A percentile compares a stretch with the other conserved stretches of the same genome.
Conservation (phyloP, 30 jellyfish, hydroid and myxozoan genomes). For the Aurelia sp. region DNA sequence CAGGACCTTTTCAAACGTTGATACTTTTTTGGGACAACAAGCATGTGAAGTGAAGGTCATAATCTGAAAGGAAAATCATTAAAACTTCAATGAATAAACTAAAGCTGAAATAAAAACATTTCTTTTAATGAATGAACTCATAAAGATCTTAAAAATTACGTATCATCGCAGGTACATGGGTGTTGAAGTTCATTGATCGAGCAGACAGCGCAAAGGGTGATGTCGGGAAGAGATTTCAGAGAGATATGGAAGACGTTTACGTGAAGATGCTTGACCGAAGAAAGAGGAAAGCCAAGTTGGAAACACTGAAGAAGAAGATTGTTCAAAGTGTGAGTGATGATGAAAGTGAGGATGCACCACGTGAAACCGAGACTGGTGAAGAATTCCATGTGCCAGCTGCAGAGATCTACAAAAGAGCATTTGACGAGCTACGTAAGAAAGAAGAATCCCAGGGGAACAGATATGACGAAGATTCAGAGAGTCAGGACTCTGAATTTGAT, state of each 20-base stretch:
- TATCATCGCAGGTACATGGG: constrained; percentile 61
- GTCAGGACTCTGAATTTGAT: constrained; percentile 16
- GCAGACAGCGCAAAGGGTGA: neutral
- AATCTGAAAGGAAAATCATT: no score
- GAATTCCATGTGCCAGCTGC: constrained; percentile 43
- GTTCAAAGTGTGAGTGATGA: neutral
- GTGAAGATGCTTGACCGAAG: constrained; percentile 80
- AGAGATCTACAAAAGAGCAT: constrained; percentile 55
- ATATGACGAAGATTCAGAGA: constrained; percentile 41
- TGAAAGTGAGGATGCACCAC: constrained; percentile 16
- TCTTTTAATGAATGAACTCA: no score
- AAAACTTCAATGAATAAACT: no score
- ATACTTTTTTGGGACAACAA: no score
- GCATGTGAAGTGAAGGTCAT: no score
- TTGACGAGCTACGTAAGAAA: constrained; percentile 43
- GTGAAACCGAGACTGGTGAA: constrained; percentile 30
- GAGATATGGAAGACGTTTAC: constrained; percentile 93
- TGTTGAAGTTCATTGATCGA: constrained; percentile 78
- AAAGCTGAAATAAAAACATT: no score
- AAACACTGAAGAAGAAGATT: constrained; percentile 33
- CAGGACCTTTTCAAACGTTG: no score
- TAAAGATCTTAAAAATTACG: no score
- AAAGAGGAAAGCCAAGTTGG: constrained; percentile 63
- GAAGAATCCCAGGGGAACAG: neutral
- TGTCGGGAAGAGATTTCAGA: constrained; percentile 24